phyloP scores from a whole-genome alignment of 2,888 invertebrate species.

The Drosophila lutescens region DNA sequence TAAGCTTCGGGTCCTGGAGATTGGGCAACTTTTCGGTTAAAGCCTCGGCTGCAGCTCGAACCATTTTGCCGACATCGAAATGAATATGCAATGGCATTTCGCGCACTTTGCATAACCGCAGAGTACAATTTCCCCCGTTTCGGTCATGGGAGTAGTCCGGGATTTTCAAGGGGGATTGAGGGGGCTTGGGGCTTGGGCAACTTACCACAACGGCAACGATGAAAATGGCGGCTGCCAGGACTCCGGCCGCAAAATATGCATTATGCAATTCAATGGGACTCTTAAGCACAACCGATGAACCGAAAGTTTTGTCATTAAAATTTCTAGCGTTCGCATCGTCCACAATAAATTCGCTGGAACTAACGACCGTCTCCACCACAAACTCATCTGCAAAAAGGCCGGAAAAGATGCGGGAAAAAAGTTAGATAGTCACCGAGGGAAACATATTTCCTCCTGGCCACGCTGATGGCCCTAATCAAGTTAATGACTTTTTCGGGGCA shows the following conservation, averaged over 20 bases:
- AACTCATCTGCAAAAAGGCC: conserved; percentile 87
- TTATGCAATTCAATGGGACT: conserved; percentile 88
- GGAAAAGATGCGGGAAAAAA: conserved; percentile 17
- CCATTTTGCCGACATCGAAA: conserved; percentile 60
- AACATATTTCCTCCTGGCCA: conserved; percentile 26
- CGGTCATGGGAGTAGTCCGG: conserved; percentile 53
- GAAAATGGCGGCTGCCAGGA: conserved; percentile 90
- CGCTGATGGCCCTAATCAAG: conserved; percentile 27
- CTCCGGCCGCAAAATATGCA: conserved; percentile 91
- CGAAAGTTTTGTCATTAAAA: conserved; percentile 85
- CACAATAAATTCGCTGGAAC: conserved; percentile 85
- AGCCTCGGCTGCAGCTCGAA: conserved; percentile 29
- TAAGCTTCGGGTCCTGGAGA: conserved; percentile 43
- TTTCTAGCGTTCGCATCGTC: conserved; percentile 84
- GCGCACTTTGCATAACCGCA: conserved; percentile 64
- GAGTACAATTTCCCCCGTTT: conserved; percentile 65
- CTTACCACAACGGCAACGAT: conserved; percentile 90
- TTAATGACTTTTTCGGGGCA: conserved; percentile 40
- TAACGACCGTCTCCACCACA: conserved; percentile 88
- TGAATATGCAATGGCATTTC: conserved; percentile 73
- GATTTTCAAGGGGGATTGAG: not conserved
- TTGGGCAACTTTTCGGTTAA: conserved; percentile 50
- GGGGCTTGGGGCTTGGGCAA: conserved; percentile 31
- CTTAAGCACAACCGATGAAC: conserved; percentile 83
- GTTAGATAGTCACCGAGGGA: conserved; percentile 42